Percentiles rank a stretch among this genome's conserved stretches.
Conservation (phyloP, 2,797 vertebrate genomes). For the Lophotriccus pileatus region DNA sequence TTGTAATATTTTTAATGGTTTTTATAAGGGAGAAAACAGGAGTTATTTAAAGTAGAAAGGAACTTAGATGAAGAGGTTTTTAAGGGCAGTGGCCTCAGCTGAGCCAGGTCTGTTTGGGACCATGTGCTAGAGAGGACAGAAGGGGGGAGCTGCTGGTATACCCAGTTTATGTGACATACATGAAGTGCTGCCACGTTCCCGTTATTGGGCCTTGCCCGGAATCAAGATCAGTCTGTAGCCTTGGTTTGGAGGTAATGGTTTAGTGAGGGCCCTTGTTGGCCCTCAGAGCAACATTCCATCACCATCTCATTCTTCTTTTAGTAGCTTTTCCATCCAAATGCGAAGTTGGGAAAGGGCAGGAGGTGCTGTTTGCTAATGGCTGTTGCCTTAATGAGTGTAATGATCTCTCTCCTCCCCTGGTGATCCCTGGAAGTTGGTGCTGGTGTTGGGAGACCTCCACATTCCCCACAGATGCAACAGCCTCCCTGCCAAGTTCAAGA, state of each 20-base stretch:
- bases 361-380: background rate
- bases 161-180: background rate
- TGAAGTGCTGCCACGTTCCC: too few relatives aligned
- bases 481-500: constrained; percentile 97
- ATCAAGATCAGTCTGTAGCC: background rate
- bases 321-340: background rate
- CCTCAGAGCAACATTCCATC: background rate
- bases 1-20: background rate
- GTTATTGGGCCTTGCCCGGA: background rate
- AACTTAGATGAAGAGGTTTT: background rate
- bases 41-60: background rate
- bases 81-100: background rate
- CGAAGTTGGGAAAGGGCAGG: background rate
- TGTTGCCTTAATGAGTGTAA: background rate
- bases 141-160: background rate
- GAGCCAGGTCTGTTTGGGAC: background rate
- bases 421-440: constrained; percentile 85
- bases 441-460: constrained; percentile 98
- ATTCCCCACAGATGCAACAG: constrained; percentile 99
- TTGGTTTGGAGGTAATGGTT: background rate
- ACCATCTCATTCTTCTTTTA: background rate
- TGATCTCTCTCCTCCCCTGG: background rate
- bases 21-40: background rate
- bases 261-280: background rate
- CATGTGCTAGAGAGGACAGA: background rate